Base-by-base conservation (phyloP, 2,797 vertebrate species). In the Xenopus petersii region DNA sequence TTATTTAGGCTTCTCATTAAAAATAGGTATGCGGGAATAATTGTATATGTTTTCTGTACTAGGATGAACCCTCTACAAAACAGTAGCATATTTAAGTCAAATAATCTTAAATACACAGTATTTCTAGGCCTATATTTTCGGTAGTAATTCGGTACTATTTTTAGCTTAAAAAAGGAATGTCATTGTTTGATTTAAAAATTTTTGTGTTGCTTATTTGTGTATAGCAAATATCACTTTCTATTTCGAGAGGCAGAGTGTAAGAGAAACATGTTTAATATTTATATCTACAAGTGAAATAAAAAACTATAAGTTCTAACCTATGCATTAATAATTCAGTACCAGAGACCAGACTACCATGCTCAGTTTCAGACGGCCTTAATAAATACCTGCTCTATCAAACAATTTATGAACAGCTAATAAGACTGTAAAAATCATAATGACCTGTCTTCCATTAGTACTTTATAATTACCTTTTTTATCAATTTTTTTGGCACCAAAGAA, bases 311-410 rank as follows among this genome's bases (percentile, higher is more conserved):
- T 77, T 78, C 79, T 74, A 81, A 70, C 73, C 83, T 80, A 77
- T 80, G 80, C 81, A 81, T 84, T 86, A 86, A 84, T 81, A 82
- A 84, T 79, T 85, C 80, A 80, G 76, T 76, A 26, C 15, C 61
- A 24, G 75, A 80, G 67, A 81, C 80, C 33, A 70, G 58, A 46
- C 56, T 66, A 7, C 30, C 10, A 63, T 13, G 80, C 2, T 81
- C 81, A 83, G 77, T 85, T 83, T 81, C 74, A 75, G 47, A 65
- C 73, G 80, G 75, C 77, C 82, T 82, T 60, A 76, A 75, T 72
- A 80, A 85, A 80, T 68, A 79, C 0, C 1, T 24, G 1, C 47
- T 54, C 15, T 42, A 70, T 70, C 46, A 54, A 61, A 60, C 65
- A 42, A 46, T 51, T 71, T 51, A 64, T 70, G 48, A 74, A 61